phyloP scores from a whole-genome alignment of 2,113 vertebrate genomes.

The Hemiscyllium ocellatum region DNA sequence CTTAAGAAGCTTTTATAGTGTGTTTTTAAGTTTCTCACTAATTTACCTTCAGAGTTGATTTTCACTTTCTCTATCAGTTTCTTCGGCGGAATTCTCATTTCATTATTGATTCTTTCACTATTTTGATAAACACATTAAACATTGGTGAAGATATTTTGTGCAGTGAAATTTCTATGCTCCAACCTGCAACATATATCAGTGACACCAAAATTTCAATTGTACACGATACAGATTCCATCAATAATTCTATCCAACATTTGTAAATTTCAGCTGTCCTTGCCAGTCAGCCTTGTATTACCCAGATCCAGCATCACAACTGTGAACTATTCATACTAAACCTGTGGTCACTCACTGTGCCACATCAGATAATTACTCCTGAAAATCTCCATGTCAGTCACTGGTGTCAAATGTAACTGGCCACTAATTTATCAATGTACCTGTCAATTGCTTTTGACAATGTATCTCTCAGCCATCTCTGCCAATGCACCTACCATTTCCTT shows the following conservation, averaged over 20 bases:
- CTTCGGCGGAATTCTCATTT: no score
- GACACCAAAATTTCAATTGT: neutral
- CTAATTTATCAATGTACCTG: neutral
- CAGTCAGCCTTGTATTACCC: neutral
- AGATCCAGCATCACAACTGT: neutral
- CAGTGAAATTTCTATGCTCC: neutral
- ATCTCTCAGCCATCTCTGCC: neutral
- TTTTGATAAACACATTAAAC: no score
- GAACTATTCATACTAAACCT: neutral
- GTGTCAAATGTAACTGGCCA: neutral
- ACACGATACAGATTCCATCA: neutral
- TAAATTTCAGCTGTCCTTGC: neutral
- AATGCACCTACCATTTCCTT: neutral
- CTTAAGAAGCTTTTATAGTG: no score
- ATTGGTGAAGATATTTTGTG: neutral
- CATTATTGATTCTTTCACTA: no score
- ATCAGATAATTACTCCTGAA: neutral
- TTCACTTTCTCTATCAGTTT: no score
- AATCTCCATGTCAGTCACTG: neutral
- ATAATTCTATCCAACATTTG: neutral
- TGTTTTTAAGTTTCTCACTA: no score
- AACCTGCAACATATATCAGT: neutral
- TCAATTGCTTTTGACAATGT: neutral
- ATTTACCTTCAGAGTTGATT: no score
- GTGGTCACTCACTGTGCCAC: neutral